Percentiles rank a stretch among this genome's conserved stretches.
phyloP scores from a whole-genome alignment of 2,113 vertebrate genomes.

The Antechinus flavipes region DNA sequence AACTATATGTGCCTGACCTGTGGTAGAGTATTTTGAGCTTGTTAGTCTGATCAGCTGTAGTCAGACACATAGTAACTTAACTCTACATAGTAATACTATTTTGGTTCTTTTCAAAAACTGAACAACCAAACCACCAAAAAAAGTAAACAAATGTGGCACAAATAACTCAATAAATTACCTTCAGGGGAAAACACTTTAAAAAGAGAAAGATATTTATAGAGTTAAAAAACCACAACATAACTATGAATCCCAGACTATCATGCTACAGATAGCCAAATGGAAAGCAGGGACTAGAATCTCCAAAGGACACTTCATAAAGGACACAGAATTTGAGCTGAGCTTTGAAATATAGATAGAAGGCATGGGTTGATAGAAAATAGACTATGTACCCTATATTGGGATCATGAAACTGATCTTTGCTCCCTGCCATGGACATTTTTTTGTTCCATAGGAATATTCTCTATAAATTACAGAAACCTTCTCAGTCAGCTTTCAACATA shows the following conservation, averaged over 20 bases:
- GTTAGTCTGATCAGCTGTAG: too few relatives aligned
- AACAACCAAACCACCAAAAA: background rate
- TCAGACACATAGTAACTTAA: too few relatives aligned
- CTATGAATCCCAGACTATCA: background rate
- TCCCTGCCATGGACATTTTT: background rate
- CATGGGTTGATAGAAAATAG: background rate
- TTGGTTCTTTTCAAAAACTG: too few relatives aligned
- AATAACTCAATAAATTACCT: background rate
- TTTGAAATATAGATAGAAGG: background rate
- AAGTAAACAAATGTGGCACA: background rate
- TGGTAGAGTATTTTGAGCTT: too few relatives aligned
- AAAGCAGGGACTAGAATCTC: background rate
- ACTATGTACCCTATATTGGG: background rate
- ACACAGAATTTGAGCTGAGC: background rate
- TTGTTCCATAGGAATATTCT: background rate
- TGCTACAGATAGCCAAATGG: background rate
- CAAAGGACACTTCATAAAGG: background rate
- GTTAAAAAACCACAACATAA: background rate
- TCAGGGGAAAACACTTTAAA: background rate
- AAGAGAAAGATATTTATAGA: background rate
- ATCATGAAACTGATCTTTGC: background rate
- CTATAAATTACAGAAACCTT: too few relatives aligned
- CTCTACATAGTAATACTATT: too few relatives aligned
- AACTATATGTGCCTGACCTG: too few relatives aligned
- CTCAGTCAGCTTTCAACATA: background rate